phyloP scores from a whole-genome alignment of 1,140 invertebrate species.

The Antheraea pernyi region DNA sequence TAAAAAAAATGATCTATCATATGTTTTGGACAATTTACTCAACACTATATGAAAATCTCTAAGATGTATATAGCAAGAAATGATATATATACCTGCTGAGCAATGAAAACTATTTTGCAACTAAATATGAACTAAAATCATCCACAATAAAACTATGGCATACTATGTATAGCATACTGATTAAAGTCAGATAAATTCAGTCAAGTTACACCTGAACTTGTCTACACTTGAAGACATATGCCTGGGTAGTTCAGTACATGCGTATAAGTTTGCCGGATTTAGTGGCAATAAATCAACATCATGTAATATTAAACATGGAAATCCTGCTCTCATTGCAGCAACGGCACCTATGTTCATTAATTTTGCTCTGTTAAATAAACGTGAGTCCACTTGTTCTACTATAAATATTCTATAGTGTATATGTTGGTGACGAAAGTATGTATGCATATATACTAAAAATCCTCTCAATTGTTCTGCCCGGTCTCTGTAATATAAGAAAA shows the following conservation, averaged over 20 bases:
- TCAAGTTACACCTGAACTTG: slow-evolving; percentile 82
- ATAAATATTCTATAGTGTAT: slow-evolving; percentile 90
- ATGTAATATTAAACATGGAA: slow-evolving; percentile 95
- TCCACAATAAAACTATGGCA: neutral
- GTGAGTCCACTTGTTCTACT: slow-evolving; percentile 89
- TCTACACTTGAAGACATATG: slow-evolving; percentile 97
- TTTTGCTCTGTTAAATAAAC: slow-evolving; percentile 95
- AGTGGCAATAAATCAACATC: slow-evolving; percentile 97
- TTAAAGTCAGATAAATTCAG: neutral
- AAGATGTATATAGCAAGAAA: neutral
- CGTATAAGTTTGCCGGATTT: slow-evolving; percentile 94
- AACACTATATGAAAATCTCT: too few species aligned
- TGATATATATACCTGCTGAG: neutral
- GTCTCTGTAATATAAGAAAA: slow-evolving; percentile 49
- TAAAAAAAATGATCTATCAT: too few species aligned
- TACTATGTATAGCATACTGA: neutral
- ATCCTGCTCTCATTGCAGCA: slow-evolving; percentile 86
- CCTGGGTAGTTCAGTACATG: slow-evolving; percentile 91
- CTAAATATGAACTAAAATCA: neutral
- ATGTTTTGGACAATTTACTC: too few species aligned
- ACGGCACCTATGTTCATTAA: slow-evolving; percentile 95
- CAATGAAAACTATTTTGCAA: neutral
- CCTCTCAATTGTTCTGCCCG: slow-evolving; percentile 64
- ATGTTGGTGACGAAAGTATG: slow-evolving; percentile 62
- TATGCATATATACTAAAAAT: slow-evolving; percentile 74